Conservation (phyloP, 1,140 invertebrate species). For the Latrodectus geometricus region DNA sequence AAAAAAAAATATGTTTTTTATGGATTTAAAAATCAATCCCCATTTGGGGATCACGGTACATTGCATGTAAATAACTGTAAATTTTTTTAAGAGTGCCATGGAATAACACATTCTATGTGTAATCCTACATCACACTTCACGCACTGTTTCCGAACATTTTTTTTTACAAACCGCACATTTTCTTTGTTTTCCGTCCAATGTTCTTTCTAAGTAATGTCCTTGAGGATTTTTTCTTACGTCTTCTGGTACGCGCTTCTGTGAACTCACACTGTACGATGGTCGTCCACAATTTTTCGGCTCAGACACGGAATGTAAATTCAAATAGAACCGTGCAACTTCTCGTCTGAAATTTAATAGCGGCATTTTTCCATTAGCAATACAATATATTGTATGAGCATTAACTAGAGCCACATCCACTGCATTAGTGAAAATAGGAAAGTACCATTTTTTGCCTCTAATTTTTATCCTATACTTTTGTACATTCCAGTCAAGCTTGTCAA, state of each 20-base stretch:
- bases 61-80: conserved; percentile 34
- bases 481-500: conserved; percentile 2
- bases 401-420: conserved; percentile 36
- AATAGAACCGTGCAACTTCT: conserved; percentile 37
- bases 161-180: conserved; percentile 38
- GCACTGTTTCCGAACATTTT: conserved; percentile 24
- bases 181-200: conserved; percentile 41
- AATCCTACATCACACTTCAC: conserved; percentile 17
- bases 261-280: conserved; percentile 41
- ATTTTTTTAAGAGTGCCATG: conserved; percentile 31
- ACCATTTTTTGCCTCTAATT: conserved; percentile 32
- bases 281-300: conserved; percentile 36
- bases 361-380: conserved; percentile 38
- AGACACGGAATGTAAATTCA: conserved; percentile 41
- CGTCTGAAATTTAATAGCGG: conserved; percentile 37
- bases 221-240: conserved; percentile 40
- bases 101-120: conserved; percentile 17
- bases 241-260: conserved; percentile 38
- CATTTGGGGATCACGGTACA: conserved; percentile 32
- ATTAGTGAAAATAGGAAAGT: conserved; percentile 42
- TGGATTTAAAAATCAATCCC: conserved; percentile 31
- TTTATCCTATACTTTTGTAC: conserved; percentile 1
- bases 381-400: conserved; percentile 42
- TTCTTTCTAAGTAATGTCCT: conserved; percentile 38
- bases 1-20: too few relatives aligned